These are phyloP conservation scores for Chaetops frenatus DNA, from an alignment of 2,113 vertebrate genomes.

Conservation along the genomic window DNA sequence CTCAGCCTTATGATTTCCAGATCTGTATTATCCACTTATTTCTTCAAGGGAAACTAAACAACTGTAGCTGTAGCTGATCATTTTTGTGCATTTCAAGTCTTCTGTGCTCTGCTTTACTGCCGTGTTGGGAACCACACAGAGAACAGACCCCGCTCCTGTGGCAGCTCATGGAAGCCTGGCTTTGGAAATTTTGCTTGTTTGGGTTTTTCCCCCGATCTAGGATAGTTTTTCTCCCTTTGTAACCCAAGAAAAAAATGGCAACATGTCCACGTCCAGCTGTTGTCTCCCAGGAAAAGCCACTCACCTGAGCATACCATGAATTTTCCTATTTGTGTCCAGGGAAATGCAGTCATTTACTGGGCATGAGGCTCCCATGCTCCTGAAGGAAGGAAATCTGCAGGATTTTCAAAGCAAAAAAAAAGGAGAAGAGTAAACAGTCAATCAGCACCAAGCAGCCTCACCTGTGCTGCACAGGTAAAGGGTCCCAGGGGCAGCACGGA, in stretches of 20 bases:
- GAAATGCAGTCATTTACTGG: not conserved
- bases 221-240: not conserved
- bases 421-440: not conserved
- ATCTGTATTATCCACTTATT: slow-evolving; percentile 62
- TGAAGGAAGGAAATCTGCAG: not conserved
- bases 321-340: not conserved
- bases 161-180: not conserved
- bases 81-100: slow-evolving; percentile 26
- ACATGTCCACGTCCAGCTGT: not conserved
- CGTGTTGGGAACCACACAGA: not conserved
- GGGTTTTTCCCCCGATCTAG: not conserved
- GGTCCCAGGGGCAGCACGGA: not conserved
- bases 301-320: not conserved
- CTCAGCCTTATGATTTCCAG: slow-evolving; percentile 75
- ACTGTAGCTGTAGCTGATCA: slow-evolving; percentile 17
- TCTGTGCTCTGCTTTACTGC: not conserved
- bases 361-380: not conserved
- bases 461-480: not conserved
- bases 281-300: not conserved
- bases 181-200: not conserved
- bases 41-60: slow-evolving; percentile 71
- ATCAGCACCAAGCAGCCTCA: not conserved
- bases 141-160: not conserved
- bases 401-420: not conserved
- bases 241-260: not conserved